Percentiles rank a stretch among this genome's conserved stretches.
These are phyloP conservation scores for Porites evermanni DNA, from an alignment of 92 coral and sea anemone species.

Conservation along the genomic window DNA sequence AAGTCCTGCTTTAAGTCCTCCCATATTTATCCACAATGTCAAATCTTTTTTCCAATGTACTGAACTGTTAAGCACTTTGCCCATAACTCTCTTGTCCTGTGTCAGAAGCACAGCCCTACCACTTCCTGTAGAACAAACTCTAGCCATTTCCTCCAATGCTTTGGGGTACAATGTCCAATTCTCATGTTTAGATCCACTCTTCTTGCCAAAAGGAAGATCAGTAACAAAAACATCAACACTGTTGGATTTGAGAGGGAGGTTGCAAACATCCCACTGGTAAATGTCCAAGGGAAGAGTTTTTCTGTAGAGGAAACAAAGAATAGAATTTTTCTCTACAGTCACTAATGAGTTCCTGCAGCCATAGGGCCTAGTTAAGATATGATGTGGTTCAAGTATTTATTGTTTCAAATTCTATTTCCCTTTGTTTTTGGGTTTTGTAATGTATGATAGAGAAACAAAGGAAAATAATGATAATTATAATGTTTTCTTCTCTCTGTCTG, in stretches of 20 bases:
- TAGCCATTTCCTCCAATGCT: slow-evolving; percentile 88
- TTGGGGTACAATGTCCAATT: slow-evolving; percentile 95
- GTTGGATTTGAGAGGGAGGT: slow-evolving; percentile 84
- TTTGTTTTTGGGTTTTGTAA: too few relatives aligned
- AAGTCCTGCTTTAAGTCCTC: slow-evolving; percentile 89
- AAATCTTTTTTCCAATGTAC: slow-evolving; percentile 73
- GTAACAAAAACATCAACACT: slow-evolving; percentile 85
- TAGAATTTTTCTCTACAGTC: neutral
- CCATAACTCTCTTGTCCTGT: slow-evolving; percentile 95
- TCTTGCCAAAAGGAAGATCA: slow-evolving; percentile 99
- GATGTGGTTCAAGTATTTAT: too few relatives aligned
- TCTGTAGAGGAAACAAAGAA: slow-evolving; percentile 4
- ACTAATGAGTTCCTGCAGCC: too few relatives aligned
- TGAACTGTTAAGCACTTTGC: slow-evolving; percentile 69
- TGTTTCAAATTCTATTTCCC: too few relatives aligned
- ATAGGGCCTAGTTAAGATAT: too few relatives aligned
- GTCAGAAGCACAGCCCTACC: slow-evolving; percentile 97
- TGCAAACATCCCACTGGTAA: slow-evolving; percentile 90
- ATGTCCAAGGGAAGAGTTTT: slow-evolving; percentile 74
- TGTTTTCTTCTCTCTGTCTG: too few relatives aligned
- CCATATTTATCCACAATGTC: slow-evolving; percentile 97
- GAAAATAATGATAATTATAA: too few relatives aligned
- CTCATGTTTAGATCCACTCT: slow-evolving; percentile 91
- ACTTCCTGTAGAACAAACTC: slow-evolving; percentile 79
- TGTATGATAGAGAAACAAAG: too few relatives aligned